phyloP scores from a whole-genome alignment of 2,888 invertebrate genomes.

The Drosophila recens region DNA sequence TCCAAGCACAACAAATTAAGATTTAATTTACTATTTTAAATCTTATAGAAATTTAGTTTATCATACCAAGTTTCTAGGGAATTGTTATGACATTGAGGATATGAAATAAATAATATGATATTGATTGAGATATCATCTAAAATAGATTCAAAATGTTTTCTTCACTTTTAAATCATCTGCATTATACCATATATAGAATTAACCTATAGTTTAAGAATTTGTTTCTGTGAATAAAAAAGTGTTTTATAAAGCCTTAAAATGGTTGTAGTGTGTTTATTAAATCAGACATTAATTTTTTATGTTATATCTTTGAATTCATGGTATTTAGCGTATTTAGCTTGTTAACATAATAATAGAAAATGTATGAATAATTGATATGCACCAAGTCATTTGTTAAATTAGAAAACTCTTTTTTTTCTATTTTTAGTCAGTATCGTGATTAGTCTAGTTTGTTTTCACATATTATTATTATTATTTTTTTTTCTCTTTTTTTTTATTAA shows the following conservation, averaged over 20 bases:
- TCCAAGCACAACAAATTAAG: neutral
- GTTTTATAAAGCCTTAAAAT: neutral
- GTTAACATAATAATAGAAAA: conserved; percentile 41
- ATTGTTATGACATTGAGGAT: neutral
- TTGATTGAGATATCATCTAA: too few species aligned
- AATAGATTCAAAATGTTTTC: too few species aligned
- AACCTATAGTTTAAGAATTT: too few species aligned
- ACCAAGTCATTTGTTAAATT: conserved; percentile 26
- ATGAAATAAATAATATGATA: too few species aligned
- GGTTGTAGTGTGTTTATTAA: neutral
- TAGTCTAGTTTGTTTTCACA: conserved; percentile 17
- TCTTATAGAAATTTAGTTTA: neutral
- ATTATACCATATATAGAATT: too few species aligned
- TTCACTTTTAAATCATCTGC: too few species aligned
- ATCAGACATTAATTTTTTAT: conserved; percentile 1
- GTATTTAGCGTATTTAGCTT: conserved; percentile 1
- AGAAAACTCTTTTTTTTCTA: conserved; percentile 29
- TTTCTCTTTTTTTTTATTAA: conserved; percentile 15
- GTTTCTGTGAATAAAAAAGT: too few species aligned
- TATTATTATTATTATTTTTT: conserved; percentile 2
- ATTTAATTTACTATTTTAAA: neutral
- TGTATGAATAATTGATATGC: conserved; percentile 61
- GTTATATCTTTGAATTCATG: neutral
- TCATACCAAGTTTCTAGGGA: neutral
- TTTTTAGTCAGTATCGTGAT: conserved; percentile 17